Conservation (phyloP, 2,888 invertebrate species). For the Brachynemurus nebulosus region DNA sequence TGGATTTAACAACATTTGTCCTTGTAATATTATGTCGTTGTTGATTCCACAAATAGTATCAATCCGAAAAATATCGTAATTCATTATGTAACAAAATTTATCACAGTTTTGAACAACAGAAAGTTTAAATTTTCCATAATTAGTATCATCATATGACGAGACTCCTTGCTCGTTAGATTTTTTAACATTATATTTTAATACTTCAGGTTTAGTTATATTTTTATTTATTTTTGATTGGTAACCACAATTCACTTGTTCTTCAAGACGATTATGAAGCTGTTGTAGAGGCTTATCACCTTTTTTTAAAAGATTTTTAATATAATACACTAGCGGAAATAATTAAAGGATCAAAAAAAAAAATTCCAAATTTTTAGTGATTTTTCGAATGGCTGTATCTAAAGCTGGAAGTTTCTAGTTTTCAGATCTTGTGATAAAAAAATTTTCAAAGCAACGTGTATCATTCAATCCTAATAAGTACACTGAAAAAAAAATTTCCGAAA, state of each 20-base stretch:
- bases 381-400: no score
- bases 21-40: slow-evolving; percentile 1
- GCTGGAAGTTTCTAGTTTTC: no score
- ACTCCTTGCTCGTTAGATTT: neutral
- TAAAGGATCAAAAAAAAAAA: no score
- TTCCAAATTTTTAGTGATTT: no score
- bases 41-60: slow-evolving; percentile 3
- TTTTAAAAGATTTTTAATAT: slow-evolving; percentile 2
- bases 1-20: slow-evolving; percentile 5
- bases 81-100: slow-evolving; percentile 5
- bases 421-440: no score
- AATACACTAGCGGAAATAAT: no score
- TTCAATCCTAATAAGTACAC: no score
- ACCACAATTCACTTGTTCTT: slow-evolving; percentile 1
- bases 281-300: slow-evolving; percentile 6
- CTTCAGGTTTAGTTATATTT: slow-evolving; percentile 3
- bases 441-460: no score
- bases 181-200: slow-evolving; percentile 10
- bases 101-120: neutral
- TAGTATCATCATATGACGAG: slow-evolving; percentile 8
- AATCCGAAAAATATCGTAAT: slow-evolving; percentile 6
- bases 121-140: slow-evolving; percentile 6
- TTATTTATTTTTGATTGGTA: slow-evolving; percentile 2
- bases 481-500: no score
- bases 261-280: slow-evolving; percentile 2